Evolutionary conservation across 2,113 vertebrate genomes (phyloP), one percentile per base, ranked within the genome.

Genomic region (Alexandromys fortis): DNA sequence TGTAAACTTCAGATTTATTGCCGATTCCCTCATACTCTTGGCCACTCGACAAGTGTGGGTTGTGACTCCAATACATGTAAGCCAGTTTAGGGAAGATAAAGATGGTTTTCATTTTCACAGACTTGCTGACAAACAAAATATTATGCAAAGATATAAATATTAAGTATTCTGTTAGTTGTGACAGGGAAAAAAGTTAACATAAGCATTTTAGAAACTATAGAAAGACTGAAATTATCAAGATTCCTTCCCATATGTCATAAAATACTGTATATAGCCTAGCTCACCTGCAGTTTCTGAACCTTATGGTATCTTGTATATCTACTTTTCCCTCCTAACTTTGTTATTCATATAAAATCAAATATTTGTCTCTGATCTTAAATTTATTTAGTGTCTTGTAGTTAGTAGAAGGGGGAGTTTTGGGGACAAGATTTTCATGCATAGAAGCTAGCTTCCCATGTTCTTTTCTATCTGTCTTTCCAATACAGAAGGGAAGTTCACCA

Each of bases 51-150:
- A 7, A 86, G 72, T 92, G 33, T 35, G 35, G 45, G 0, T 42
- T 92, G 14, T 92, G 49, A 77, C 47, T 79, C 0, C 16, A 86
- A 49, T 6, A 52, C 12, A 1, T 87, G 33, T 90, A 85, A 95
- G 77, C 42, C 82, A 91, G 68, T 12, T 87, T 76, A 47, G 10
- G 38, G 70, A 61, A 87, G 65, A 28, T n/a, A 92, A 93, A 95
- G 76, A 91, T 81, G 52, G 45, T 94, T 89, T 96, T 95, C 55
- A 38, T 90, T 96, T 96, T 78, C 78, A 90, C 38, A 90, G 61
- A 55, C 58, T 77, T 91, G 19, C 90, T 93, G 86, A 96, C 85
- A 94, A 97, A 96, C 93, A 95, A 38, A 88, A 91, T 79, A 90
- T 22, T 83, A 47, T 86, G 52, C 38, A 82, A 19, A 75, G 42